Evolutionary conservation across 2,797 vertebrate genomes (phyloP).

Genomic region (Sebastes matsubarae): DNA sequence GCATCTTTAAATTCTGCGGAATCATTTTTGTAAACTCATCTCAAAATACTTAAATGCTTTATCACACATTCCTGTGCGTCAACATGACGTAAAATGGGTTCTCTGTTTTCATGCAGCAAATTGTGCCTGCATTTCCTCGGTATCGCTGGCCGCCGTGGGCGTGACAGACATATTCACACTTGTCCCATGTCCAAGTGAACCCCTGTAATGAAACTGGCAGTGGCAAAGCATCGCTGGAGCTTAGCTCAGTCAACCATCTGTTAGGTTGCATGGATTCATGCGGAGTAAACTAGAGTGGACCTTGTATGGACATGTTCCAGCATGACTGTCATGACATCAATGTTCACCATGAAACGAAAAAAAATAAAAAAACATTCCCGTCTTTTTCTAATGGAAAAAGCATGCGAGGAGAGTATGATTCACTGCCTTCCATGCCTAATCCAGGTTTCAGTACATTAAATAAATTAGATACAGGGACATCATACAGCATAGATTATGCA

Average conservation of each 20-base stretch:
- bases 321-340: slow-evolving; percentile 66
- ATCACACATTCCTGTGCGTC: neutral
- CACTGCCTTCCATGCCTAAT: slow-evolving; percentile 47
- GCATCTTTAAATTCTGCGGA: neutral
- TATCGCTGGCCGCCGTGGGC: slow-evolving; percentile 30
- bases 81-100: neutral
- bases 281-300: slow-evolving; percentile 64
- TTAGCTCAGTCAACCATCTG: slow-evolving; percentile 76
- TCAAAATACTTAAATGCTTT: neutral
- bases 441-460: slow-evolving; percentile 24
- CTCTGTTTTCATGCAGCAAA: slow-evolving; percentile 22
- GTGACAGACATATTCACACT: slow-evolving; percentile 63
- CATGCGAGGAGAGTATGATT: slow-evolving; percentile 39
- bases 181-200: slow-evolving; percentile 61
- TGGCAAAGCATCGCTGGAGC: slow-evolving; percentile 40
- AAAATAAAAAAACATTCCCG: slow-evolving; percentile 2
- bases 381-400: slow-evolving; percentile 52
- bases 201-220: slow-evolving; percentile 71
- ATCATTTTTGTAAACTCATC: neutral
- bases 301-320: slow-evolving; percentile 71
- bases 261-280: slow-evolving; percentile 65
- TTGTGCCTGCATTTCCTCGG: slow-evolving; percentile 6
- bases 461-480: slow-evolving; percentile 39
- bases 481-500: slow-evolving; percentile 34
- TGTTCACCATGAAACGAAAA: slow-evolving; percentile 51